phyloP scores from a whole-genome alignment of 2,113 vertebrate species.

The Anoplopoma fimbria region DNA sequence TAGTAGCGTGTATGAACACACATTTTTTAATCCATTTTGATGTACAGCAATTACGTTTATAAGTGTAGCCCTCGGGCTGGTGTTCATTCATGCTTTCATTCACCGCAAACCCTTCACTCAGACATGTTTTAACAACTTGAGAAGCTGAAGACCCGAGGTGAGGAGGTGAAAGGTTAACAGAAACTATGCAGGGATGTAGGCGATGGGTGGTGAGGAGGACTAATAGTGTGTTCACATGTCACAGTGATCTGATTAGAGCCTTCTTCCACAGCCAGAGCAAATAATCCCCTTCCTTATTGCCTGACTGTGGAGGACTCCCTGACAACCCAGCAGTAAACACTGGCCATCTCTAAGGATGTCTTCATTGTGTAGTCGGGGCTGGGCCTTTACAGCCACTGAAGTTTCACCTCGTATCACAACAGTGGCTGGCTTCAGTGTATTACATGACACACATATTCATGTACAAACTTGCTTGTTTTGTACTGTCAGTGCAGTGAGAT shows the following conservation, averaged over 20 bases:
- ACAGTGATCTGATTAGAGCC: slow-evolving; percentile 80
- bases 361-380: slow-evolving; percentile 78
- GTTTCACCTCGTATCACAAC: slow-evolving; percentile 59
- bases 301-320: slow-evolving; percentile 78
- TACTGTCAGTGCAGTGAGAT: slow-evolving; percentile 12
- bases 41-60: not conserved
- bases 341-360: slow-evolving; percentile 83
- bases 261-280: slow-evolving; percentile 82
- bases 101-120: not conserved
- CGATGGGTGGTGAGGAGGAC: slow-evolving; percentile 59
- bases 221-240: slow-evolving; percentile 67
- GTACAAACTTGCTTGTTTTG: slow-evolving; percentile 21
- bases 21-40: not conserved
- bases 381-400: slow-evolving; percentile 51
- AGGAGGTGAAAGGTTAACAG: slow-evolving; percentile 68
- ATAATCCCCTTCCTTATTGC: slow-evolving; percentile 82
- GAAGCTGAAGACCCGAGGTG: slow-evolving; percentile 24
- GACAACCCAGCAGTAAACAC: slow-evolving; percentile 84
- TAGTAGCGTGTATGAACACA: not conserved
- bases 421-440: slow-evolving; percentile 49
- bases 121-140: slow-evolving; percentile 6
- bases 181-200: slow-evolving; percentile 57
- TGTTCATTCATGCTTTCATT: not conserved
- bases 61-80: not conserved
- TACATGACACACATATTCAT: slow-evolving; percentile 43